Conservation (phyloP, 2,888 invertebrate species). For the Boloria selene region DNA sequence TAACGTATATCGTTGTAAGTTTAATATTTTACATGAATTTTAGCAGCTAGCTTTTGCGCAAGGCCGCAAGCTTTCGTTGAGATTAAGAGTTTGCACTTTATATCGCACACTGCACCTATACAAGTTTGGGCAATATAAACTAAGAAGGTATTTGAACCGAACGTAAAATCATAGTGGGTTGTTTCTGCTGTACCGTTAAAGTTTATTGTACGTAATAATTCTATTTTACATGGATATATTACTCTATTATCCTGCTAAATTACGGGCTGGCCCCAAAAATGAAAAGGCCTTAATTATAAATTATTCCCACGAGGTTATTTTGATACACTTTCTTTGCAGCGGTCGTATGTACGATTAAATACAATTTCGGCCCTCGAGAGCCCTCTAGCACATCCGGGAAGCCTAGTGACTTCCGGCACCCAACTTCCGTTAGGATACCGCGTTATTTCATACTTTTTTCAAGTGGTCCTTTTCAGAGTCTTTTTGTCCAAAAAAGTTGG, state of each 20-base stretch:
- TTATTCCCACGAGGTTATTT: slow-evolving; percentile 46
- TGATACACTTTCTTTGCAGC: slow-evolving; percentile 47
- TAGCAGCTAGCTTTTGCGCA: not conserved
- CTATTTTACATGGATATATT: slow-evolving; percentile 19
- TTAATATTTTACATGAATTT: slow-evolving; percentile 16
- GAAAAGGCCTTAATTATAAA: slow-evolving; percentile 55
- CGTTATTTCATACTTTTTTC: slow-evolving; percentile 70
- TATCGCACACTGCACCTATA: slow-evolving; percentile 3
- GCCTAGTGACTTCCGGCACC: slow-evolving; percentile 74
- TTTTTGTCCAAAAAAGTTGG: slow-evolving; percentile 64
- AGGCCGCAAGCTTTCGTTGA: slow-evolving; percentile 10
- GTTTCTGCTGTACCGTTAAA: not conserved
- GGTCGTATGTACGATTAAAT: slow-evolving; percentile 67
- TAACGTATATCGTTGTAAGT: not conserved
- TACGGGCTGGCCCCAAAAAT: slow-evolving; percentile 42
- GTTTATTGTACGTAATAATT: not conserved
- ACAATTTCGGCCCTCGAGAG: slow-evolving; percentile 71
- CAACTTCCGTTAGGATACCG: slow-evolving; percentile 74
- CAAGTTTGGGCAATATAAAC: too few relatives aligned
- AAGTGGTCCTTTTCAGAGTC: slow-evolving; percentile 61
- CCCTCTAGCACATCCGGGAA: slow-evolving; percentile 77
- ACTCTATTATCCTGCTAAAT: slow-evolving; percentile 36
- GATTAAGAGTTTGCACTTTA: slow-evolving; percentile 15
- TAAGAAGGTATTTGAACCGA: too few relatives aligned
- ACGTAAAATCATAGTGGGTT: too few relatives aligned